Conservation (phyloP, 2,888 invertebrate species). For the Trichopria drosophilae region DNA sequence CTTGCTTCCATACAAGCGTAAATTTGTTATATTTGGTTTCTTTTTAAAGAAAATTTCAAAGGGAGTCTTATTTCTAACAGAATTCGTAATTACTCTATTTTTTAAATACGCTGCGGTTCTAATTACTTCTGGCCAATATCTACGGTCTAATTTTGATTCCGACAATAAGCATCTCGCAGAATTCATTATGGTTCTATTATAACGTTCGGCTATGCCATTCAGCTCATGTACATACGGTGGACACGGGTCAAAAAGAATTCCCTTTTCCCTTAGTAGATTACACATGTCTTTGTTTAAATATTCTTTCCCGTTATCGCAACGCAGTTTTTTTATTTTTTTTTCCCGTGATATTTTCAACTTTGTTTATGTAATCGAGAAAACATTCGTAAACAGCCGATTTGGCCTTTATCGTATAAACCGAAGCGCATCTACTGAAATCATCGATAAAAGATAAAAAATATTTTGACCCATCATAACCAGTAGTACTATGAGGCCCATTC, state of each 20-base stretch:
- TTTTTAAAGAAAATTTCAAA: slow-evolving; percentile 29
- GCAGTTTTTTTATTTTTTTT: slow-evolving; percentile 15
- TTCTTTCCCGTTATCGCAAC: slow-evolving; percentile 20
- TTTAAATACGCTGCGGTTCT: slow-evolving; percentile 28
- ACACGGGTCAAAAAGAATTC: slow-evolving; percentile 14
- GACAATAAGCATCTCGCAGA: slow-evolving; percentile 11
- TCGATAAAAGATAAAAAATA: slow-evolving; percentile 35
- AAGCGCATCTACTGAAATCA: slow-evolving; percentile 33
- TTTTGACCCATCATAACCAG: slow-evolving; percentile 29
- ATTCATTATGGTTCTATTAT: slow-evolving; percentile 9
- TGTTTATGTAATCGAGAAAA: slow-evolving; percentile 24
- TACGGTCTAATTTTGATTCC: slow-evolving; percentile 11
- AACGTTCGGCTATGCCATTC: slow-evolving; percentile 10
- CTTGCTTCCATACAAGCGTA: slow-evolving; percentile 21
- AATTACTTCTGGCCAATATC: slow-evolving; percentile 14
- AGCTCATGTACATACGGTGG: slow-evolving; percentile 8
- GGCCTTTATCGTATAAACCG: slow-evolving; percentile 30
- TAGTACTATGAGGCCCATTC: slow-evolving; percentile 22
- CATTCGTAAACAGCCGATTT: slow-evolving; percentile 31
- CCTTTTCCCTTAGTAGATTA: slow-evolving; percentile 9
- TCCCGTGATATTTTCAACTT: slow-evolving; percentile 14
- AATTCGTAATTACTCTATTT: slow-evolving; percentile 25
- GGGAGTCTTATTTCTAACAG: slow-evolving; percentile 24
- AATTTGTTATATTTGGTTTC: slow-evolving; percentile 23
- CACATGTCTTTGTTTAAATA: slow-evolving; percentile 17